Evolutionary conservation across 2,797 vertebrate species (phyloP).

Genomic region (Hyperoplus lanceolatus): DNA sequence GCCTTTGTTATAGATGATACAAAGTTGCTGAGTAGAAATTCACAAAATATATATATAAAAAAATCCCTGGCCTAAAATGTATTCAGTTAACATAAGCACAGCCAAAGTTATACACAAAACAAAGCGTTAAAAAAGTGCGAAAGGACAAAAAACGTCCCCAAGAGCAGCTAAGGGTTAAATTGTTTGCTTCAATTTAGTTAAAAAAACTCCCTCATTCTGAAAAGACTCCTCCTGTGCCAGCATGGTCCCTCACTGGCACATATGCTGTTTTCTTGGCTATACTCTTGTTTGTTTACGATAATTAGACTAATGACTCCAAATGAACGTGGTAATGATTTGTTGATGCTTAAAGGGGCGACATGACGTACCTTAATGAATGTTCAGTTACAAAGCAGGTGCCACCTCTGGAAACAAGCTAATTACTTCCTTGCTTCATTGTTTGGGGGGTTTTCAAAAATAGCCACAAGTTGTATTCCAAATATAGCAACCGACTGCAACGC

Average conservation of each 20-base stretch:
- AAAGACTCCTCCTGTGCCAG: too few species aligned
- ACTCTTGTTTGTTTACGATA: constrained; percentile 62
- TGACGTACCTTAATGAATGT: constrained; percentile 51
- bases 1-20: too few species aligned
- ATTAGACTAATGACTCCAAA: constrained; percentile 66
- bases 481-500: neutral
- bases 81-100: too few species aligned
- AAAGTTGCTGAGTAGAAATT: too few species aligned
- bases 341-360: constrained; percentile 41
- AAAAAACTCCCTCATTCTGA: neutral
- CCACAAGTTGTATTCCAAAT: constrained; percentile 8
- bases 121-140: too few species aligned
- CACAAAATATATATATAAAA: too few species aligned
- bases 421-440: constrained; percentile 1
- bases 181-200: neutral
- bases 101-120: too few species aligned
- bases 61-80: too few species aligned
- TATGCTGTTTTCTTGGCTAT: constrained; percentile 46
- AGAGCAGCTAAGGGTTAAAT: too few species aligned
- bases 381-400: constrained; percentile 32
- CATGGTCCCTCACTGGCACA: neutral
- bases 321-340: constrained; percentile 63
- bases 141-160: too few species aligned
- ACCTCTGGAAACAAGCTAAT: constrained; percentile 7
- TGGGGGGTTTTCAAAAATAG: constrained; percentile 5